Evolutionary conservation across 2,113 vertebrate genomes (phyloP).

Genomic region (Pangasianodon hypophthalmus): DNA sequence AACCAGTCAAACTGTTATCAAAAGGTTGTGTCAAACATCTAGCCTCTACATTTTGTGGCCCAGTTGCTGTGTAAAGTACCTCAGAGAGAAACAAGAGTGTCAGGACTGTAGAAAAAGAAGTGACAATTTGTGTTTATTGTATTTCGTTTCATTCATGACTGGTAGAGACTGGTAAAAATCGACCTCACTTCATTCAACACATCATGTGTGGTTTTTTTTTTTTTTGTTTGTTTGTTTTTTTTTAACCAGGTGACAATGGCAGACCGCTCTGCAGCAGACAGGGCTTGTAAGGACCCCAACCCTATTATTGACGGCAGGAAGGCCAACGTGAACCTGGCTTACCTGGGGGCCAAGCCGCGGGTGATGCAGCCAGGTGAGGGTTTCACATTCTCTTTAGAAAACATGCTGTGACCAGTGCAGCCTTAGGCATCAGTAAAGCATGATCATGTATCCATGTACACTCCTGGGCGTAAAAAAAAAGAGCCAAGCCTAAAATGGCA

Average conservation of each 20-base stretch:
- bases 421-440: background rate
- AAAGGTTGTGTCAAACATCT: background rate
- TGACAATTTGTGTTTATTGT: background rate
- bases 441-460: background rate
- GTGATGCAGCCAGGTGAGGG: slow-evolving; percentile 97
- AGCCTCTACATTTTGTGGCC: background rate
- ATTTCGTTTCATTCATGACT: background rate
- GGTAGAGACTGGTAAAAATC: background rate
- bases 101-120: background rate
- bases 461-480: background rate
- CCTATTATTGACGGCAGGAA: slow-evolving; percentile 99
- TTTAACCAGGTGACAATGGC: slow-evolving; percentile 91
- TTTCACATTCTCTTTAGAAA: background rate
- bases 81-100: background rate
- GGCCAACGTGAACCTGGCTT: slow-evolving; percentile 98
- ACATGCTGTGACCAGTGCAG: background rate
- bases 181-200: background rate
- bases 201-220: background rate
- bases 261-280: slow-evolving; percentile 91
- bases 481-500: too few relatives aligned
- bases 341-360: slow-evolving; percentile 95
- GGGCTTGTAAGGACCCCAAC: slow-evolving; percentile 98
- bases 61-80: background rate
- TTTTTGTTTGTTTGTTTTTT: background rate
- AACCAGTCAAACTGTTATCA: background rate